These are phyloP conservation scores for Auanema sp. DNA, from an alignment of 2,888 invertebrate genomes.

Conservation along the genomic window DNA sequence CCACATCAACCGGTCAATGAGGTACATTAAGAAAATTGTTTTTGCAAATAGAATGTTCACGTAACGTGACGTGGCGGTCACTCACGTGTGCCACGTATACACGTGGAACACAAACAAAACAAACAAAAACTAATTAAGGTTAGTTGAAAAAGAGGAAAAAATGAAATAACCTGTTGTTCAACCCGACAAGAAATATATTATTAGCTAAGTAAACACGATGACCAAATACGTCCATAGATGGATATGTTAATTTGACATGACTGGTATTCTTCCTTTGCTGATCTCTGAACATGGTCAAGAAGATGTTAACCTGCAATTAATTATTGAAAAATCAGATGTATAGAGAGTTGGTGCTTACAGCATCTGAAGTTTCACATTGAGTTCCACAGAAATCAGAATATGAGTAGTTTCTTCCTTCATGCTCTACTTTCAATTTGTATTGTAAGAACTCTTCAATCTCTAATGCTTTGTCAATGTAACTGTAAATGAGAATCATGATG, in stretches of 20 bases:
- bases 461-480: slow-evolving; percentile 60
- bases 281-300: slow-evolving; percentile 61
- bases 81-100: neutral
- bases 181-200: slow-evolving; percentile 59
- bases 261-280: slow-evolving; percentile 45
- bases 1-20: too few relatives aligned
- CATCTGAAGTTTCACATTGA: slow-evolving; percentile 63
- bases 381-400: slow-evolving; percentile 63
- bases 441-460: slow-evolving; percentile 62
- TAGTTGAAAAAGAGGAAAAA: neutral
- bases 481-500: slow-evolving; percentile 20
- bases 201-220: slow-evolving; percentile 62
- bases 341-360: slow-evolving; percentile 32
- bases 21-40: too few relatives aligned
- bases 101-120: neutral
- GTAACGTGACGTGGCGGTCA: too few relatives aligned
- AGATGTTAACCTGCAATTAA: slow-evolving; percentile 47
- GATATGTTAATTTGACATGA: slow-evolving; percentile 61
- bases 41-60: too few relatives aligned
- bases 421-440: slow-evolving; percentile 57
- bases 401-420: slow-evolving; percentile 48
- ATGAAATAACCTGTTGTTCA: slow-evolving; percentile 51
- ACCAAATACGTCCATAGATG: slow-evolving; percentile 63
- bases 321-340: neutral
- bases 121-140: neutral